Conservation (phyloP, 2,113 vertebrate species). For the Pygoscelis antarcticus region DNA sequence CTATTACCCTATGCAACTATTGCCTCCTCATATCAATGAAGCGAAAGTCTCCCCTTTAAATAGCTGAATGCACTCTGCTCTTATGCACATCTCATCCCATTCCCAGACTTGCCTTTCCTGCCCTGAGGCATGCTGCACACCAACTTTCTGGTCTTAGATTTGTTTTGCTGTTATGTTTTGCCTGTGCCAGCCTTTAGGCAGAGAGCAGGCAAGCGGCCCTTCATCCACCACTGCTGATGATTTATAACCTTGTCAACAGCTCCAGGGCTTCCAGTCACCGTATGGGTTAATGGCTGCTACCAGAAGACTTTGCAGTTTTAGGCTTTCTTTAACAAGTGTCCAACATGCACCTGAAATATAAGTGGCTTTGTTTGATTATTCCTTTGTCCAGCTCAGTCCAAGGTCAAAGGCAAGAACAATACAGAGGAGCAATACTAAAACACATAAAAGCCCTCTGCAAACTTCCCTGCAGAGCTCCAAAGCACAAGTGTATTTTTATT, state of each 20-base stretch:
- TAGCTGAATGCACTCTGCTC: neutral
- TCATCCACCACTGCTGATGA: neutral
- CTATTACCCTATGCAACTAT: neutral
- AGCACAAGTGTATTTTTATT: constrained; percentile 17
- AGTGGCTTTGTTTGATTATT: constrained; percentile 13
- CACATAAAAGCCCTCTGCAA: constrained; percentile 28
- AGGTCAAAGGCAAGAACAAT: constrained; percentile 50
- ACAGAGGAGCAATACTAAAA: neutral
- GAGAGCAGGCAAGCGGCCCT: neutral
- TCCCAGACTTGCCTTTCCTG: neutral
- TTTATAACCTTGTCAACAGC: constrained; percentile 15
- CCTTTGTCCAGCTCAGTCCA: neutral
- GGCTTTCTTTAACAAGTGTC: neutral
- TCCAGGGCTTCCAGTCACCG: neutral
- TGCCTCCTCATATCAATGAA: neutral
- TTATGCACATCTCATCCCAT: neutral
- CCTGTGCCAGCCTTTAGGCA: neutral
- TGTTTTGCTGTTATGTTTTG: neutral
- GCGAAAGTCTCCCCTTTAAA: neutral
- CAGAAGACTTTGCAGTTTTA: neutral
- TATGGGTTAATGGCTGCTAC: constrained; percentile 4
- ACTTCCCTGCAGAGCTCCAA: neutral
- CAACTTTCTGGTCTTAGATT: neutral
- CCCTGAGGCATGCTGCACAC: neutral
- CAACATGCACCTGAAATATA: constrained; percentile 3